Percentiles rank a stretch among this genome's conserved stretches.
Evolutionary conservation across 2,797 vertebrate genomes (phyloP).

Genomic region (Ctenopoma multispine): DNA sequence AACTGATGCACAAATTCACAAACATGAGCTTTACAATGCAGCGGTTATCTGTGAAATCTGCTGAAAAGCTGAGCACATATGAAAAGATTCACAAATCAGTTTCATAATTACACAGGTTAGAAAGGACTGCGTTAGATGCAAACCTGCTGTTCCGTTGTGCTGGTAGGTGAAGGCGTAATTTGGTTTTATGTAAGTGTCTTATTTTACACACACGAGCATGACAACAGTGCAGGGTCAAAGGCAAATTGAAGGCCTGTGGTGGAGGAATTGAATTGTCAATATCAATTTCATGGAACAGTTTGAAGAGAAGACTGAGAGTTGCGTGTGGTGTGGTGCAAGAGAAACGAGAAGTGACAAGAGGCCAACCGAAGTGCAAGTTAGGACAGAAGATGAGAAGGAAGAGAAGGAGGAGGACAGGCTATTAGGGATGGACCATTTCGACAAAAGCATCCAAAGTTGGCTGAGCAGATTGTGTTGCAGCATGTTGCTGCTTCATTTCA

Average conservation of each 20-base stretch:
- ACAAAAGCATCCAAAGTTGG: conserved; percentile 10
- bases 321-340: conserved; percentile 1
- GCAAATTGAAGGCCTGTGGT: conserved; percentile 53
- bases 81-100: conserved; percentile 20
- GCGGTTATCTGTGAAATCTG: not conserved
- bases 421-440: conserved; percentile 9
- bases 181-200: not conserved
- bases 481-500: conserved; percentile 13
- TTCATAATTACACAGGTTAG: conserved; percentile 8
- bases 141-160: not conserved
- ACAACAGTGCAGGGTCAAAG: conserved; percentile 39
- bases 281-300: conserved; percentile 55
- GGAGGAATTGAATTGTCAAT: conserved; percentile 68
- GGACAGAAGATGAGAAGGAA: conserved; percentile 9
- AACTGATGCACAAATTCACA: conserved; percentile 1
- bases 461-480: conserved; percentile 6
- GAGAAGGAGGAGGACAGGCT: conserved; percentile 3
- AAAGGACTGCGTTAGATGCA: not conserved
- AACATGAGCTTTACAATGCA: not conserved
- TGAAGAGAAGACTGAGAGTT: conserved; percentile 32
- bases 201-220: conserved; percentile 25
- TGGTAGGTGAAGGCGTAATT: not conserved
- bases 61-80: conserved; percentile 9
- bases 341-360: conserved; percentile 57
- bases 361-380: conserved; percentile 24